Evolutionary conservation across 1,140 invertebrate species (phyloP).

Genomic region (Papilio polytes): DNA sequence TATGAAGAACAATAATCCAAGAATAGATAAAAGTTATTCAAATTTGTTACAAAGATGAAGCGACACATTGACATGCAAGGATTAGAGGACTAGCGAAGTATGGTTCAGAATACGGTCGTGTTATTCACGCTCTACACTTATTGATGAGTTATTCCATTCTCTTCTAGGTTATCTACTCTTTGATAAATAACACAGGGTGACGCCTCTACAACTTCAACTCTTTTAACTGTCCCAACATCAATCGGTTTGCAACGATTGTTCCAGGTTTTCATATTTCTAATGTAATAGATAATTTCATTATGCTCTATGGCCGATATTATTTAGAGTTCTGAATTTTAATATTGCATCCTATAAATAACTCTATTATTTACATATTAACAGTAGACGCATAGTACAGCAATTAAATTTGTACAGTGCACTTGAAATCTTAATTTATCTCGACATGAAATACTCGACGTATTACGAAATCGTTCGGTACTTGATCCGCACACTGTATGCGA

Average conservation of each 20-base stretch:
- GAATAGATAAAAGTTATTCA: background rate
- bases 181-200: background rate
- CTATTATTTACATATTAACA: background rate
- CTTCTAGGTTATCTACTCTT: background rate
- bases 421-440: conserved; percentile 43
- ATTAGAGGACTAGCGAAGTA: too few relatives aligned
- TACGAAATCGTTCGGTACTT: conserved; percentile 40
- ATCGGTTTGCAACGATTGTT: too few relatives aligned
- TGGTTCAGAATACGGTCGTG: background rate
- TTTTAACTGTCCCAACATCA: too few relatives aligned
- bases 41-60: background rate
- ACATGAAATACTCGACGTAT: conserved; percentile 44
- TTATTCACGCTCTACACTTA: background rate
- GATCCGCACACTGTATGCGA: conserved; percentile 38
- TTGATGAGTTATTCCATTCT: too few relatives aligned
- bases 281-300: background rate
- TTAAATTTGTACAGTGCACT: conserved; percentile 17
- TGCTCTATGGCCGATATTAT: background rate
- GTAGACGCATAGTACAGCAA: conserved; percentile 3
- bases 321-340: background rate
- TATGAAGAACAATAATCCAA: background rate
- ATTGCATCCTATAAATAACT: background rate
- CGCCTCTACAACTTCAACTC: too few relatives aligned
- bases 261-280: too few relatives aligned
- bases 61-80: too few relatives aligned